A percentile compares a stretch with the other conserved stretches of the same genome.
phyloP scores from a whole-genome alignment of 2,113 vertebrate species.

The Stictonetta naevosa region DNA sequence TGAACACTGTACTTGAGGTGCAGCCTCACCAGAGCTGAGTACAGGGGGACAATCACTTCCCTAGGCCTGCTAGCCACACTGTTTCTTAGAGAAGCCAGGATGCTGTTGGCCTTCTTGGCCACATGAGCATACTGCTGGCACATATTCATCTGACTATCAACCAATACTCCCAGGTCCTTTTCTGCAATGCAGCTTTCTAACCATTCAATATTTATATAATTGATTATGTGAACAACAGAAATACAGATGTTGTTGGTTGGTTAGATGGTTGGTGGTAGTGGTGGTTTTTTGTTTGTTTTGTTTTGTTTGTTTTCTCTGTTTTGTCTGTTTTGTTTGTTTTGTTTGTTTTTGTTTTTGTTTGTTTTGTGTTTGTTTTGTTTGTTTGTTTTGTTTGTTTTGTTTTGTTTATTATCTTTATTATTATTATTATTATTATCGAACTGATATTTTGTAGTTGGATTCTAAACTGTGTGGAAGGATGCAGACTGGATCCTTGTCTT shows the following conservation, averaged over 20 bases:
- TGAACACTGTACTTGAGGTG: no score
- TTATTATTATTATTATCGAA: not conserved
- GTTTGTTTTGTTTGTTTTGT: not conserved
- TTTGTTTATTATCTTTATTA: not conserved
- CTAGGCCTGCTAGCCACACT: no score
- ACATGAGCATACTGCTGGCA: no score
- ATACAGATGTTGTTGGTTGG: rapidly evolving
- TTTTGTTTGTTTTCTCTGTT: not conserved
- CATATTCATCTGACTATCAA: no score
- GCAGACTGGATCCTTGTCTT: not conserved
- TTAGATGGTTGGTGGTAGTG: not conserved
- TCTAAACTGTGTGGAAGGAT: not conserved
- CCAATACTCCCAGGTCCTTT: no score
- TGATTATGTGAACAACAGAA: not conserved
- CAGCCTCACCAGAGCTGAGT: no score
- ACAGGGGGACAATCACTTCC: no score
- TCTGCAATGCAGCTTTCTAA: no score
- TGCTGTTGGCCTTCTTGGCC: no score
- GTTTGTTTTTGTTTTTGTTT: not conserved
- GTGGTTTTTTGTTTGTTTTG: not conserved
- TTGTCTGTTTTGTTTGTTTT: no score
- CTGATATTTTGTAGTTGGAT: not conserved
- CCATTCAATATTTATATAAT: not conserved
- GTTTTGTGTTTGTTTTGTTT: not conserved
- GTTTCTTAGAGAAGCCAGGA: no score